Evolutionary conservation across 2,797 vertebrate species (phyloP).

Genomic region (Propithecus perrieri): DNA sequence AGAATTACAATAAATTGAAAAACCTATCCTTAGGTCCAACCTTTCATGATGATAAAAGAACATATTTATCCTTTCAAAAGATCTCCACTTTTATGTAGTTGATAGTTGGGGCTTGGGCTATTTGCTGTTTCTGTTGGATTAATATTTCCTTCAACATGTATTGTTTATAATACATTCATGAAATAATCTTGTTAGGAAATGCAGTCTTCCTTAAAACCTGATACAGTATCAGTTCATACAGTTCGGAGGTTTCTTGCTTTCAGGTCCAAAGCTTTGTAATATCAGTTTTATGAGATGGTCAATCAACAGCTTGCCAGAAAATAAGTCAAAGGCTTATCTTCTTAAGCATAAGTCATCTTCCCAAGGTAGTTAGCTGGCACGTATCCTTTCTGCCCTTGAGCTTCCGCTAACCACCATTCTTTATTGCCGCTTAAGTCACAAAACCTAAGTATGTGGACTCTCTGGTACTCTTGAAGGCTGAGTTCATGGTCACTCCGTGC

Average conservation of each 20-base stretch:
- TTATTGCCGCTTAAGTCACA: slow-evolving; percentile 96
- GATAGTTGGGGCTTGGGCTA: background rate
- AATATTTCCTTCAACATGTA: slow-evolving; percentile 40
- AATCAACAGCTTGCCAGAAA: slow-evolving; percentile 64
- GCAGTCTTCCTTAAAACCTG: slow-evolving; percentile 58
- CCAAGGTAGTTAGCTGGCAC: slow-evolving; percentile 98
- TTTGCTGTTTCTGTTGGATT: background rate
- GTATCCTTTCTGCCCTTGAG: slow-evolving; percentile 94
- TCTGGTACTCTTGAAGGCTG: slow-evolving; percentile 95
- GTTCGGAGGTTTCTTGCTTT: slow-evolving; percentile 58
- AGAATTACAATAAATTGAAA: background rate
- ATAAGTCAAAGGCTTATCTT: slow-evolving; percentile 15
- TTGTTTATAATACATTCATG: slow-evolving; percentile 50
- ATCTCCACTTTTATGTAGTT: background rate
- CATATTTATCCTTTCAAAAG: background rate
- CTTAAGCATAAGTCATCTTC: slow-evolving; percentile 97
- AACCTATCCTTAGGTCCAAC: background rate
- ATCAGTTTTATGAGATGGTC: slow-evolving; percentile 74
- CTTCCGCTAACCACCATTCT: slow-evolving; percentile 98
- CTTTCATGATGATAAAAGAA: slow-evolving; percentile 31
- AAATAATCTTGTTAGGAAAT: slow-evolving; percentile 62
- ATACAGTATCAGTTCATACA: slow-evolving; percentile 56
- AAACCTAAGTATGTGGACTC: slow-evolving; percentile 93
- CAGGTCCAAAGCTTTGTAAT: slow-evolving; percentile 25
- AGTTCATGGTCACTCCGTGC: slow-evolving; percentile 96